Evolutionary conservation across 2,888 invertebrate species (phyloP), one percentile per base, ranked within the genome.

Genomic region (Dasypolia templi): DNA sequence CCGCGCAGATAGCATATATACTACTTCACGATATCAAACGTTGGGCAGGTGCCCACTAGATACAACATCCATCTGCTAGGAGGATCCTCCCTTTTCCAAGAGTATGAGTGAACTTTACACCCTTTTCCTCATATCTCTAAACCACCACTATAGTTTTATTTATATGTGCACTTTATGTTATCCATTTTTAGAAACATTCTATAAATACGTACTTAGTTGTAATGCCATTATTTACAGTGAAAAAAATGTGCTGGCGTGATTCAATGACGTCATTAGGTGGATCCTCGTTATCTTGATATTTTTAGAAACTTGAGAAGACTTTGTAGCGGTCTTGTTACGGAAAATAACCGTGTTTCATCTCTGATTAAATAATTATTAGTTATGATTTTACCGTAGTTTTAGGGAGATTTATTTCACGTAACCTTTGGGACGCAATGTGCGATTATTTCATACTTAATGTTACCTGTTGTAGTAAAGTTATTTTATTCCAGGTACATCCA

Each of bases 201-300:
- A 7, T 29, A 63, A 46, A 55, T 14, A 75, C 39, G 64, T 14
- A 75, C 39, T 22, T n/a, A 64, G 39, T 73, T 55, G 61, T 61
- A 44, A 53, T 32, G 46, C 65, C 42, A 75, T 75, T 49, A 46
- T 64, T 65, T 32, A 75, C 26, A 46, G 22, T 56, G 46, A 64
- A 65, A 81, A 78, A 58, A 39, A 74, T 65, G 39, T 62, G 67
- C 85, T 72, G 76, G 85, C 85, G 86, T 75, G 69, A 63, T 75
- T 62, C 61, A 74, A 61, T 75, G 80, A 75, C 74, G 62, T 81
- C 84, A 78, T 83, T 83, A 81, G 61, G 44, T 62, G 53, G 9
- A 79, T 62, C 67, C 75, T 68, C 64, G 70, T 78, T 74, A 68
- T 68, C 77, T 32, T 71, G 73, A 73, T 81, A 80, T 77, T 81